phyloP scores from a whole-genome alignment of 2,888 invertebrate species.

The Cyaniris semiargus region DNA sequence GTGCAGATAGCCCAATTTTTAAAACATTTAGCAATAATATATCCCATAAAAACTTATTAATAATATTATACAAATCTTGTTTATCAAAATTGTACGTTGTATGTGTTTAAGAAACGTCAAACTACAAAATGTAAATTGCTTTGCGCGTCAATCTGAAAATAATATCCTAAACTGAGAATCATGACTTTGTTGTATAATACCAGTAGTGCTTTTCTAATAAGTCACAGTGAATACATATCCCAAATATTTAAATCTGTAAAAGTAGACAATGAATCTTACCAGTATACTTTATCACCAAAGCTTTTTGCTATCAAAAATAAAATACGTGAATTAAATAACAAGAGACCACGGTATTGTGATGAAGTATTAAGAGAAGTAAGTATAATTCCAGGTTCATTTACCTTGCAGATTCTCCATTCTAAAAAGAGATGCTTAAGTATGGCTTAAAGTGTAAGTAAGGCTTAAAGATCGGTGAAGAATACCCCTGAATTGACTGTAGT shows the following conservation, averaged over 20 bases:
- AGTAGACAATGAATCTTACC: constrained; percentile 40
- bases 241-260: constrained; percentile 54
- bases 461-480: no score
- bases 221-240: constrained; percentile 55
- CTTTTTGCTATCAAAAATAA: constrained; percentile 56
- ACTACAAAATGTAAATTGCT: no score
- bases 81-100: no score
- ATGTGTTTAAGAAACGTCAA: no score
- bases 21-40: no score
- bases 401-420: neutral
- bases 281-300: constrained; percentile 49
- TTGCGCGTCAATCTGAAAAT: no score
- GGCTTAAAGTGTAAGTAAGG: no score
- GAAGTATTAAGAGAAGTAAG: constrained; percentile 55
- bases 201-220: constrained; percentile 47
- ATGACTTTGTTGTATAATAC: constrained; percentile 46
- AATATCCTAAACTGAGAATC: neutral
- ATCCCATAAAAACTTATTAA: no score
- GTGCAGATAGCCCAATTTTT: no score
- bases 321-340: constrained; percentile 37
- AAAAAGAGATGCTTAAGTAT: no score
- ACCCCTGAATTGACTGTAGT: neutral
- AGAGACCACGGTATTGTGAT: constrained; percentile 52
- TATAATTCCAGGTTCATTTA: constrained; percentile 9
- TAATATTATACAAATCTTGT: no score